Conservation (phyloP, 2,113 vertebrate species). For the Puffinus mauretanicus region DNA sequence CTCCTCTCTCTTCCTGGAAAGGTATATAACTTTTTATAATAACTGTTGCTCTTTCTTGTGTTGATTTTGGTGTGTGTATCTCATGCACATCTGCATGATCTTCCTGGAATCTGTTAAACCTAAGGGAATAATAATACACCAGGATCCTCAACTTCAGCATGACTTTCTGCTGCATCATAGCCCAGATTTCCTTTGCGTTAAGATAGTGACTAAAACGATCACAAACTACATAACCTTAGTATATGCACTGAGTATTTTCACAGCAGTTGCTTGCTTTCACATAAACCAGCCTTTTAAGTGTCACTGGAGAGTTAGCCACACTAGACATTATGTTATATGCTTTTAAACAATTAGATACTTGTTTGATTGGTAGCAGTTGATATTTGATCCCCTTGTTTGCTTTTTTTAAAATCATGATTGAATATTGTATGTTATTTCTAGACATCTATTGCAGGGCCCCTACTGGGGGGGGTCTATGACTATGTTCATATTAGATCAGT, state of each 20-base stretch:
- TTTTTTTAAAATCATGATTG: neutral
- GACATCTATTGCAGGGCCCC: neutral
- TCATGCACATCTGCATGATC: neutral
- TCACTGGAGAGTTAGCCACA: neutral
- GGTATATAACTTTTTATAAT: neutral
- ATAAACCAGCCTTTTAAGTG: neutral
- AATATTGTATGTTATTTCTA: neutral
- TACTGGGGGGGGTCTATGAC: neutral
- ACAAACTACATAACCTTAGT: neutral
- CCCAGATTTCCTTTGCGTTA: neutral
- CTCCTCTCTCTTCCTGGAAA: neutral
- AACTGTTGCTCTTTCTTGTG: neutral
- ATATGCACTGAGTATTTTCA: neutral
- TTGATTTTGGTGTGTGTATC: neutral
- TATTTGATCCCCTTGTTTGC: neutral
- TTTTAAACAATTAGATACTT: neutral
- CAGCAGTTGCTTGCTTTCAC: neutral
- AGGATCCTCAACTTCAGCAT: neutral
- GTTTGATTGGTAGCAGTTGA: neutral
- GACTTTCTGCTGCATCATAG: constrained; percentile 16
- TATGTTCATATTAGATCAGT: neutral
- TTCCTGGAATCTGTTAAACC: constrained; percentile 25
- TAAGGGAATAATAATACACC: neutral
- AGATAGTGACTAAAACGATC: neutral
- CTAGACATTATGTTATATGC: neutral